Evolutionary conservation across 2,113 vertebrate species (phyloP), one percentile per base, ranked within the genome.

Genomic region (Edolisoma coerulescens): DNA sequence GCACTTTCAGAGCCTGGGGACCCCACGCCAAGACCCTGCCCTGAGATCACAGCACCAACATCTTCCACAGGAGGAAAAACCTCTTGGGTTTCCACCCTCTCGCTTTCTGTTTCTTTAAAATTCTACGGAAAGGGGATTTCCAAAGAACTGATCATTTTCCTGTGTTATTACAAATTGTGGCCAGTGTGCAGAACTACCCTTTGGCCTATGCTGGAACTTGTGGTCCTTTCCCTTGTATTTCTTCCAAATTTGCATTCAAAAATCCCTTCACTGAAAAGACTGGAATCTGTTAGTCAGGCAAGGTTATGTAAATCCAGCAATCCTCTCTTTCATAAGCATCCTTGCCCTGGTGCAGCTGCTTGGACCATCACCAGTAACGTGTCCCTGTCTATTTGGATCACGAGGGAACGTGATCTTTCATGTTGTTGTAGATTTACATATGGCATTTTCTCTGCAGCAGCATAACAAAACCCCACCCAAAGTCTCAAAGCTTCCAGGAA

Each of bases 341-440:
- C 67, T 80, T 80, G 54, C 82, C 41, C 78, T 59, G 52, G 59
- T 90, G 88, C 95, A 96, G 79, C 92, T 96, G 93, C 86, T 95
- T 96, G 95, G 93, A 86, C 41, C 7, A 0, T n/a, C 82, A 86
- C 82, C 90, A 94, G 75, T 64, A 90, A 83, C 39, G 42, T 11
- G 71, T 86, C 87, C 79, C 79, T 82, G 60, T 57, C 69, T 67
- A 53, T 93, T 88, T 90, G 83, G 68, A 95, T 92, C 82, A 92
- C 3, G 2, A 74, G 35, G 41, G 56, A 95, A 84, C 0, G 3
- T 44, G 76, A 97, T 90, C 79, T 95, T 94, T 95, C 90, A 74
- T 80, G 68, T 63, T 75, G 73, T 16, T 85, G 89, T 87, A 89
- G 82, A 91, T 93, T 95, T 95, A 80, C 95, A 93, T 60, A 30